phyloP scores from a whole-genome alignment of 1,140 invertebrate genomes.

The Lithobius niger region DNA sequence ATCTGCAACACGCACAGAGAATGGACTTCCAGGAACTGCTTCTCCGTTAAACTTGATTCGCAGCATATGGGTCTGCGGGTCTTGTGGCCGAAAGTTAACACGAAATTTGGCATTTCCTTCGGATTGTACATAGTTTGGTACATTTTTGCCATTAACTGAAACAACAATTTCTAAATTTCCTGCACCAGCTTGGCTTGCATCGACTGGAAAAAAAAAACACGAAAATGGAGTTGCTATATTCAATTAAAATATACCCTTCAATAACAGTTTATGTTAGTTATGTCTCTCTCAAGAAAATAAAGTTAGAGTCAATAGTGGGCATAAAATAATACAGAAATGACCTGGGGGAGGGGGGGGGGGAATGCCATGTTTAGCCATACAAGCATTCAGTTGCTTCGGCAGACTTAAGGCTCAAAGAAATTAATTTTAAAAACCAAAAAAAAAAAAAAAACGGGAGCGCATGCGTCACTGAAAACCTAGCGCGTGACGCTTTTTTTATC shows the following conservation, averaged over 20 bases:
- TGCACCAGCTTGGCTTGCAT: slow-evolving; percentile 49
- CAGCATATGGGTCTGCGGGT: slow-evolving; percentile 69
- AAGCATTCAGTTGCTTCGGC: too few species aligned
- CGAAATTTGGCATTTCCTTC: slow-evolving; percentile 90
- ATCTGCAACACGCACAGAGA: slow-evolving; percentile 58
- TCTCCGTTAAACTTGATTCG: slow-evolving; percentile 94
- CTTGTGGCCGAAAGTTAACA: slow-evolving; percentile 93
- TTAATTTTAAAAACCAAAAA: too few species aligned
- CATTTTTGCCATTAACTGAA: slow-evolving; percentile 90
- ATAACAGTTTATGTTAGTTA: too few species aligned
- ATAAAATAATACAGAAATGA: background rate
- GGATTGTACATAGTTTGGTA: slow-evolving; percentile 95
- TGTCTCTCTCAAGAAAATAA: background rate
- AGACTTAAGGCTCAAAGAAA: too few species aligned
- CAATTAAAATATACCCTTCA: background rate
- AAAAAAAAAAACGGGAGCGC: too few species aligned
- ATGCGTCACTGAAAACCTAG: too few species aligned
- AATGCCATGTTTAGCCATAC: too few species aligned
- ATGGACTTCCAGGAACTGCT: slow-evolving; percentile 81
- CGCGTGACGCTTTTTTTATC: too few species aligned
- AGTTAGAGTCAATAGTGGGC: background rate
- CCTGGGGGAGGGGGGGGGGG: too few species aligned
- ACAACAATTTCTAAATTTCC: slow-evolving; percentile 97
- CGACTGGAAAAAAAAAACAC: slow-evolving; percentile 30
- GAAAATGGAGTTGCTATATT: background rate